Conservation (phyloP, 35 echinoderm and acorn worm genomes). For the Apostichopus japonicus region DNA sequence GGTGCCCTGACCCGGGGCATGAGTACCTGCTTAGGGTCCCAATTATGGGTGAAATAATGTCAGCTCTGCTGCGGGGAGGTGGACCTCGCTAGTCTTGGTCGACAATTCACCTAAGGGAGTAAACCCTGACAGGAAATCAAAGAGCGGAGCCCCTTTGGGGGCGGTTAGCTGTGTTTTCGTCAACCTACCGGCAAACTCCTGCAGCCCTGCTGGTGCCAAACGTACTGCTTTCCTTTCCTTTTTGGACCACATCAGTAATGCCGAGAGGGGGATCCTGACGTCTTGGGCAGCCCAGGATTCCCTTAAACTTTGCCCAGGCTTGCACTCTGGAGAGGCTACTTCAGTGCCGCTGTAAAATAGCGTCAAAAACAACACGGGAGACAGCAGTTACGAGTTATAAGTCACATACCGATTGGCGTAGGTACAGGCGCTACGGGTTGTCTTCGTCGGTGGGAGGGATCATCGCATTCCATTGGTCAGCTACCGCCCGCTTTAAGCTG, state of each 20-base stretch:
- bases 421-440: conserved; percentile 10
- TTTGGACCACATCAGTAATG: conserved; percentile 63
- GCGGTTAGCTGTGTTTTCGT: not conserved
- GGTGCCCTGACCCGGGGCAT: too few relatives aligned
- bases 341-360: not conserved
- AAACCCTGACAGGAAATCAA: not conserved
- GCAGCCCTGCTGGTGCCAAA: conserved; percentile 74
- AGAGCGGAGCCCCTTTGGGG: conserved; percentile 43
- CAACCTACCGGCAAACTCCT: conserved; percentile 65
- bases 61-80: too few relatives aligned
- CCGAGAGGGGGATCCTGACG: conserved; percentile 65
- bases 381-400: too few relatives aligned
- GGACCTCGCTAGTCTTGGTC: too few relatives aligned
- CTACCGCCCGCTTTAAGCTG: conserved; percentile 68
- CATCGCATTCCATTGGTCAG: conserved; percentile 6
- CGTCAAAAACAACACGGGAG: too few relatives aligned
- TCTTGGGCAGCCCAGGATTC: not conserved
- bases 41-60: too few relatives aligned
- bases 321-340: conserved; percentile 68
- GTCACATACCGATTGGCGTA: not conserved
- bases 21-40: too few relatives aligned
- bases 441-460: conserved; percentile 48
- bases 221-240: conserved; percentile 65
- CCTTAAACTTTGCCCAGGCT: conserved; percentile 42
- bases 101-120: conserved; percentile 54